A percentile compares a stretch with the other conserved stretches of the same genome.
These are phyloP conservation scores for Gallinago media DNA, from an alignment of 2,113 vertebrate genomes.

Conservation along the genomic window DNA sequence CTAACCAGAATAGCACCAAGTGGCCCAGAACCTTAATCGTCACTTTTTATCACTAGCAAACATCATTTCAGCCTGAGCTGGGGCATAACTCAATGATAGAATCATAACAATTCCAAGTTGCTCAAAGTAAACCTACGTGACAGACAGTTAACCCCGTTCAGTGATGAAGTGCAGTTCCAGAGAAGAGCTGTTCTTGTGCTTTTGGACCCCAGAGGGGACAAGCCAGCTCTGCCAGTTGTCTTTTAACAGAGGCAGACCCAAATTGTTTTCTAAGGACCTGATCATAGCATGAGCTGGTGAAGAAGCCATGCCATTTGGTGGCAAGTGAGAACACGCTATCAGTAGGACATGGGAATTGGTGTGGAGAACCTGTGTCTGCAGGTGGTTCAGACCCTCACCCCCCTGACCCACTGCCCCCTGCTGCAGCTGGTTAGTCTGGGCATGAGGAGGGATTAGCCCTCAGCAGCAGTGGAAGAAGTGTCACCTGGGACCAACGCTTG, in stretches of 20 bases:
- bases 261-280: not conserved
- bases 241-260: not conserved
- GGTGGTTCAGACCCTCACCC: not conserved
- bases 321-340: accelerated
- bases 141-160: not conserved
- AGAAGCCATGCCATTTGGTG: not conserved
- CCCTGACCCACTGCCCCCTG: not conserved
- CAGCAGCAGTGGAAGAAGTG: not conserved
- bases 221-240: not conserved
- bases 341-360: not conserved
- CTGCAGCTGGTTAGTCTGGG: not conserved
- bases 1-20: not conserved
- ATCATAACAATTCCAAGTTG: not conserved
- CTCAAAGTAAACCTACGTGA: not conserved
- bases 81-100: not conserved
- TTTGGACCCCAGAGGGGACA: not conserved
- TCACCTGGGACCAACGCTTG: not conserved
- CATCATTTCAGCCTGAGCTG: not conserved
- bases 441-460: not conserved
- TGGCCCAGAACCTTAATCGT: not conserved
- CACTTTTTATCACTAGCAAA: not conserved
- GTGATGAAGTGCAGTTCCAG: not conserved
- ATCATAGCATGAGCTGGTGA: not conserved
- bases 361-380: not conserved
- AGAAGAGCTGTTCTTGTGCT: not conserved